A percentile compares a stretch with the other conserved stretches of the same genome.
Conservation (phyloP, 2,113 vertebrate species). For the Hiodon alosoides region DNA sequence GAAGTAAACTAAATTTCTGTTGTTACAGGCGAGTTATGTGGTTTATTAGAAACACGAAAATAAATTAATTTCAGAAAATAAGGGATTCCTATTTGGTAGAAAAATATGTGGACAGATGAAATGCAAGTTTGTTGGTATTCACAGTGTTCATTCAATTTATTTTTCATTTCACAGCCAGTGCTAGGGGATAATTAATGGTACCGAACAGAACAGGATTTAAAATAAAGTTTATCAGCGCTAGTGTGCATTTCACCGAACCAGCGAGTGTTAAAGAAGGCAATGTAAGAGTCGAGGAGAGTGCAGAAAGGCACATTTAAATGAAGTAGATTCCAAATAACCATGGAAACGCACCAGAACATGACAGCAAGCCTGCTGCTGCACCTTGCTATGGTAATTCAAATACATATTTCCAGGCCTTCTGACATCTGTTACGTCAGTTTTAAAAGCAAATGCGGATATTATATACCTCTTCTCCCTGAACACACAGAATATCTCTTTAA, state of each 20-base stretch:
- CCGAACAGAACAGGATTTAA: too few species aligned
- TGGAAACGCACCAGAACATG: conserved; percentile 14
- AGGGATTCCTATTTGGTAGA: not conserved
- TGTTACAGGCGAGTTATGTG: not conserved
- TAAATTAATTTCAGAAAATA: not conserved
- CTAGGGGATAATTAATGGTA: too few species aligned
- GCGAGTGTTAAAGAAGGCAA: not conserved
- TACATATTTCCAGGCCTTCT: not conserved
- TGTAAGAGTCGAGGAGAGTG: not conserved
- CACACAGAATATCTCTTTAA: too few species aligned
- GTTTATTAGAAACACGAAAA: not conserved
- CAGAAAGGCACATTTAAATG: conserved; percentile 4
- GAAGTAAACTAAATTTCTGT: too few species aligned
- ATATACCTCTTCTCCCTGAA: too few species aligned
- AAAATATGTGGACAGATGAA: not conserved
- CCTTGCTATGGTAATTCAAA: not conserved
- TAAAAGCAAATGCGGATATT: too few species aligned
- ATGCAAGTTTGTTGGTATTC: not conserved
- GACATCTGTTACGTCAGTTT: not conserved
- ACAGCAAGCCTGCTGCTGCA: not conserved
- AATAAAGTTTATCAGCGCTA: too few species aligned
- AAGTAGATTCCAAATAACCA: conserved; percentile 13
- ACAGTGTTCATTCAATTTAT: too few species aligned
- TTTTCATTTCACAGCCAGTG: too few species aligned
- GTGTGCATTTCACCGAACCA: too few species aligned